Percentiles rank a stretch among this genome's conserved stretches.
Evolutionary conservation across 2,113 vertebrate species (phyloP).

Genomic region (Ranitomeya imitator): DNA sequence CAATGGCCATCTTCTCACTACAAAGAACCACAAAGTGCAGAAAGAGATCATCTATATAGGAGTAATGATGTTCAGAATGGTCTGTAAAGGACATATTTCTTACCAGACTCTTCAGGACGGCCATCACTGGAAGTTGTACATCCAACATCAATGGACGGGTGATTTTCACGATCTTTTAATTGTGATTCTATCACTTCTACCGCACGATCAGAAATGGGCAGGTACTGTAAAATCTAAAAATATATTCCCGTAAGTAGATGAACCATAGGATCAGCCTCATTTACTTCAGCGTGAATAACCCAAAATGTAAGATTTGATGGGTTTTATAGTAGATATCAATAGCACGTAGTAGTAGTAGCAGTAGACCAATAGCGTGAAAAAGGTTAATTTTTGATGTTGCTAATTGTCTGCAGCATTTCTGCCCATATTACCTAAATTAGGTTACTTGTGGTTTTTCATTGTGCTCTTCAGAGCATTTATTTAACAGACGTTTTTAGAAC

Average conservation of each 20-base stretch:
- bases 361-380: no score
- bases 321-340: no score
- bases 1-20: not conserved
- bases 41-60: slow-evolving; percentile 46
- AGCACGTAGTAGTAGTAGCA: no score
- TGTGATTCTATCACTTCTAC: slow-evolving; percentile 50
- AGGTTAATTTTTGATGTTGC: no score
- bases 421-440: no score
- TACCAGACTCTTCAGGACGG: slow-evolving; percentile 56
- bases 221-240: slow-evolving; percentile 71
- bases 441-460: no score
- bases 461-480: no score
- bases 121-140: slow-evolving; percentile 39
- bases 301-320: no score
- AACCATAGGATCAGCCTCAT: not conserved
- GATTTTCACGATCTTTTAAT: slow-evolving; percentile 32
- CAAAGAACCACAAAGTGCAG: not conserved
- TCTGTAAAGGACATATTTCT: slow-evolving; percentile 40
- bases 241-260: not conserved
- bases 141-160: slow-evolving; percentile 36
- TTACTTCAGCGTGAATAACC: no score
- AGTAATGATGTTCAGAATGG: not conserved
- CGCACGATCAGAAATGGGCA: slow-evolving; percentile 69
- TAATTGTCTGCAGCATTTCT: no score
- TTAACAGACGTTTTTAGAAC: no score